Percentiles rank a stretch among this genome's conserved stretches.
Evolutionary conservation across 1,140 invertebrate genomes (phyloP).

Genomic region (Lordiphosa clarofinis): DNA sequence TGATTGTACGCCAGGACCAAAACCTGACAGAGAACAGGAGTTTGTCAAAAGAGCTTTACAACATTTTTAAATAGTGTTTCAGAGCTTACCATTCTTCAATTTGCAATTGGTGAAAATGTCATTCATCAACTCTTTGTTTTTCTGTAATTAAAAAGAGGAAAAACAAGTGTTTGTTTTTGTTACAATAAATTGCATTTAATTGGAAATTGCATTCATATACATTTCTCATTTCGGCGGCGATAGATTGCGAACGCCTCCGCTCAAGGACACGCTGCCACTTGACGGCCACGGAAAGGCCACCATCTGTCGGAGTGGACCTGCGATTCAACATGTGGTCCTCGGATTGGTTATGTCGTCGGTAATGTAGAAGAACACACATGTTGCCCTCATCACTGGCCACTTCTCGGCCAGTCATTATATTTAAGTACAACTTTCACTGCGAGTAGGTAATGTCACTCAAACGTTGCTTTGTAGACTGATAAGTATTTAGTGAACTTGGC

Average conservation of each 20-base stretch:
- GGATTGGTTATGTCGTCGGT: constrained; percentile 45
- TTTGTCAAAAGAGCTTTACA: constrained; percentile 3
- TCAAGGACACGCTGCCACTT: constrained; percentile 45
- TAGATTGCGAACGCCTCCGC: constrained; percentile 55
- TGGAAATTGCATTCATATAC: constrained; percentile 43
- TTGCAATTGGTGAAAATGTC: constrained; percentile 84
- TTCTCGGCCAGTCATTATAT: constrained; percentile 46
- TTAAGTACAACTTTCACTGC: constrained; percentile 8
- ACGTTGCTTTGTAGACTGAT: constrained; percentile 32
- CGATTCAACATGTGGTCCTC: constrained; percentile 11
- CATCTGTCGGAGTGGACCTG: constrained; percentile 12
- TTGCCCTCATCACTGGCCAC: constrained; percentile 46
- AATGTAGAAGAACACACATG: constrained; percentile 43
- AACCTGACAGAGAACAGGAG: constrained; percentile 72
- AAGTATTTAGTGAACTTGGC: background rate
- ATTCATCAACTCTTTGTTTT: constrained; percentile 86
- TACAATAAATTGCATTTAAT: constrained; percentile 8
- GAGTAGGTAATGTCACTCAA: constrained; percentile 24
- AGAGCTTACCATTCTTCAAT: constrained; percentile 83
- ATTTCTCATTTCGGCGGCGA: constrained; percentile 63
- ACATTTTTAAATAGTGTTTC: constrained; percentile 7
- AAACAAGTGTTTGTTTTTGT: constrained; percentile 18
- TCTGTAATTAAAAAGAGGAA: constrained; percentile 81
- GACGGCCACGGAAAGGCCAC: constrained; percentile 55
- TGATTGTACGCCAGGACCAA: constrained; percentile 80